Base-by-base conservation (phyloP, 2,797 vertebrate species). In the Eidolon dupreanum region DNA sequence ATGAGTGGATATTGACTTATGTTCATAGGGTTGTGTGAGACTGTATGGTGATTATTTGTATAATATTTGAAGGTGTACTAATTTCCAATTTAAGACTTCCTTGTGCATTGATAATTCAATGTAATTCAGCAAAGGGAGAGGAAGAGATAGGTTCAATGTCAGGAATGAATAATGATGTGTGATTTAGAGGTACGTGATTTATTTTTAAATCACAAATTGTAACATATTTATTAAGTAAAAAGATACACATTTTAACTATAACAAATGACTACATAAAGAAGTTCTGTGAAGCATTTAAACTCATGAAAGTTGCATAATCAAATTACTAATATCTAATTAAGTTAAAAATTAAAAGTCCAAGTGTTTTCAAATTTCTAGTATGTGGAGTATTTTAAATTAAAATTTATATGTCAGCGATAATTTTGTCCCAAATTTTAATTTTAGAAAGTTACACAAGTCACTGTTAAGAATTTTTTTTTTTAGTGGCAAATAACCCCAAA, bases 281-380 rank as follows among this genome's bases (percentile, higher is more conserved):
- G 2, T 20, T 93, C 26, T 70, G 2, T 70, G 12, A 90, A 46
- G 1, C 49, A 73, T 57, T 93, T 41, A 84, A 77, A 94, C 20
- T 55, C 20, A 57, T 2, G 75, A 38, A 74, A 84, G n/a, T 59
- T 92, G 8, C 7, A 92, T 71, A 94, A 95, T 81, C 17, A 90
- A 82, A 41, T 88, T 78, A 7, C 3, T 91, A 71, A 68, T 38
- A 87, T 38, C 7, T 83, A 85, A 90, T 90, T 95, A 71, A 92
- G 65, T 73, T 77, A 91, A 79, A 90, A 94, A 43, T 17, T 83
- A 55, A 68, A 92, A 3, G 49, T 6, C 15, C 17, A 91, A 59
- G 2, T 66, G 2, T 51, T 65, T 84, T 85, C 68, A 88, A 71
- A 84, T 65, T 57, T 89, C 49, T 63, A 74, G 16, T 31, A 9